Evolutionary conservation across 2,888 invertebrate species (phyloP), one percentile per base, ranked within the genome.

Genomic region (Syritta pipiens): DNA sequence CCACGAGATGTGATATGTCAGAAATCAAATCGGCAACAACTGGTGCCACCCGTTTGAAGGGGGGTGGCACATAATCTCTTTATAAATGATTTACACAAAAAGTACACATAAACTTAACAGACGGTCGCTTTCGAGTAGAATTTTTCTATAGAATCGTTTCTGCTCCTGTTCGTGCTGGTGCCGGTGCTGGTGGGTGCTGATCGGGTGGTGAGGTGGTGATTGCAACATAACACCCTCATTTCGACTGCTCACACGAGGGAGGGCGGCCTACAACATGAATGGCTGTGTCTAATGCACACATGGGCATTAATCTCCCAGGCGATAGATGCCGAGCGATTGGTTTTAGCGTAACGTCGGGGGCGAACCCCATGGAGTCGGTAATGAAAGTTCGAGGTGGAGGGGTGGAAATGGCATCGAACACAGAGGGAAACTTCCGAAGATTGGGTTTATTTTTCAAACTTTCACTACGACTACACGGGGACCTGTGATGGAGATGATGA

Each of bases 11-110:
- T 79, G 74, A 79, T 79, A 67, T 79, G 74, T 79, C 67, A 79
- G 74, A 67, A 79, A 79, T 79, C 65, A 79, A 74, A 79, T 57
- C 71, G 42, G 74, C 48, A 79, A 67, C 79, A 79, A 79, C 79
- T 74, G 79, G 79, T 74, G 67, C 74, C 74, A 67, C 65, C 28
- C 30, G 37, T 6, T 12, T 12, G 37, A 35, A 32, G 24, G 7
- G 14, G 48, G 44, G 24, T 26, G 48, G 44, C 42, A 62, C 30
- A 74, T 79, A 79, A 79, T 79, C 74, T 74, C 79, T 79, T 79
- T 74, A 79, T 79, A 79, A 79, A 79, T 79, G 79, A 79, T 79
- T 79, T 74, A 79, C 48, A 74, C 44, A 35, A 67, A 79, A 74
- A 71, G 46, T 49, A 28, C 65, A 77, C 53, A 72, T 35, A 48